Base-by-base conservation (phyloP, 1,140 invertebrate genomes). In the Druon quercuslanigerum region DNA sequence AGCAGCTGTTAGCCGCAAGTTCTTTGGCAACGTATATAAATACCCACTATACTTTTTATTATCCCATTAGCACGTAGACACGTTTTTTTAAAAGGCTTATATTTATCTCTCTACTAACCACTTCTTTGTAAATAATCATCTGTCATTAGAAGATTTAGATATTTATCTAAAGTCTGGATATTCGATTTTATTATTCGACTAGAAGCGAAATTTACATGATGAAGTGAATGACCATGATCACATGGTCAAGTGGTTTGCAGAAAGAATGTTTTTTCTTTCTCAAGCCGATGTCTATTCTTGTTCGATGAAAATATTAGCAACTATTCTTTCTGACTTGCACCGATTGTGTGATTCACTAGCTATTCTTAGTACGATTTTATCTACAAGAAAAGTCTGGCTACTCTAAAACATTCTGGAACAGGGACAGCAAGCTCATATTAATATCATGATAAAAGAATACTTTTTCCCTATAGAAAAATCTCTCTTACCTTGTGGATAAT, bases 1-100 rank as follows among this genome's bases (percentile, higher is more conserved):
- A 66, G 40, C 60, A 33, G 33, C 60, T 66, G 46, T 66, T 33
- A 66, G 60, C 60, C 33, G 60, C 25, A 66, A 66, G 60, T 66
- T 66, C 60, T 66, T 66, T 66, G 60, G 60, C 60, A 66, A 66
- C 57, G 57, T 20, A 16, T 66, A 66, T 66, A 66, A 66, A 66
- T 66, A 66, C 25, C 25, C 16, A 25, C 20, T 66, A 16, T 16
- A 66, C 14, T 66, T 66, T 66, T 66, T 66, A 66, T 66, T 66
- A 66, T n/a, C 25, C 60, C 60, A 66, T 33, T n/a, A 66, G 60
- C 40, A 33, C 60, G 33, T 66, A 66, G 60, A 66, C 60, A 17
- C 13, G 16, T 0, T n/a, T 66, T 66, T 66, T 66, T 33, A 40
- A 66, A 14, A 25, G 16, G 7, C n/a, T 13, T 66, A n/a, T 66